Evolutionary conservation across 1,140 invertebrate species (phyloP).

Genomic region (Brachystomella parvula): DNA sequence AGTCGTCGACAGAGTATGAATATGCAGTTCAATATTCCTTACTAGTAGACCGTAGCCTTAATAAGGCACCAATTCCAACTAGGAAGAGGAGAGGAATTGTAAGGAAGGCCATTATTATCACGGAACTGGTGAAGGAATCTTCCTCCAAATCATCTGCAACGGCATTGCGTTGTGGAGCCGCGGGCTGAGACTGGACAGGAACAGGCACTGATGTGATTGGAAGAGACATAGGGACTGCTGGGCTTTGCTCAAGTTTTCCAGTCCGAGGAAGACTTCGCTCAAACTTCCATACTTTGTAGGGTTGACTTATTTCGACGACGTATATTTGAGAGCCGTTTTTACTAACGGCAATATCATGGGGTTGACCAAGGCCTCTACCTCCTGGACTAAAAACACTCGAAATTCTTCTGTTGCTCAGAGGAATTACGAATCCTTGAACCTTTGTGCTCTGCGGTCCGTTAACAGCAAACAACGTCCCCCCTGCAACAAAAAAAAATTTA

Average conservation of each 20-base stretch:
- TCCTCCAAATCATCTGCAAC: conserved; percentile 7
- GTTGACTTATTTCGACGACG: conserved; percentile 59
- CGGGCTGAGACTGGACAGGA: conserved; percentile 9
- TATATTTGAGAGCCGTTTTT: conserved; percentile 60
- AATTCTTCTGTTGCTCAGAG: conserved; percentile 52
- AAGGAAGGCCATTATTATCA: conserved; percentile 38
- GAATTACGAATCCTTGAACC: conserved; percentile 60
- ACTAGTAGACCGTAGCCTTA: conserved; percentile 31
- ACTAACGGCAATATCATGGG: conserved; percentile 66
- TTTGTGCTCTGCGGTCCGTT: conserved; percentile 43
- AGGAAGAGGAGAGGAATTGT: conserved; percentile 36
- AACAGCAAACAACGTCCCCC: conserved; percentile 47
- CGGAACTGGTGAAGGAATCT: conserved; percentile 30
- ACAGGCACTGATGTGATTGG: not conserved
- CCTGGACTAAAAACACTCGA: conserved; percentile 54
- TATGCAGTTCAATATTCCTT: conserved; percentile 4
- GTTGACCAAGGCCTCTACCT: conserved; percentile 53
- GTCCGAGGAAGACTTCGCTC: conserved; percentile 35
- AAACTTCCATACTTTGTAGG: conserved; percentile 58
- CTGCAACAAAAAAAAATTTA: conserved; percentile 36
- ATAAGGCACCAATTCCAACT: conserved; percentile 32
- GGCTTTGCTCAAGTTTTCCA: too few relatives aligned
- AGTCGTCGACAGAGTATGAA: too few relatives aligned
- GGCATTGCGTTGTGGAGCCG: conserved; percentile 13
- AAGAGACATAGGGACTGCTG: conserved; percentile 13